Conservation (phyloP, 1,140 invertebrate genomes). For the Apis florea region DNA sequence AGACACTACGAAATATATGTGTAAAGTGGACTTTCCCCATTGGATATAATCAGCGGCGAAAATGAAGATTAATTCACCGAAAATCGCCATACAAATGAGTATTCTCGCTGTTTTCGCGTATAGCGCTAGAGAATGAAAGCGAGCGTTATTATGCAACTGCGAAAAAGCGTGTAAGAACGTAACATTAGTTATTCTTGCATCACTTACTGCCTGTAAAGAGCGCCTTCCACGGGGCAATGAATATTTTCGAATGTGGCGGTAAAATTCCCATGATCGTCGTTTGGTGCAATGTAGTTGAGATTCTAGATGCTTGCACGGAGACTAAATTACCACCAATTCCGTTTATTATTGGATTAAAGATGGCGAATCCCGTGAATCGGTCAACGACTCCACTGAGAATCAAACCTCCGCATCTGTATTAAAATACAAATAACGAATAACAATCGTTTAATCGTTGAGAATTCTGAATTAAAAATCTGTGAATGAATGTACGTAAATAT, state of each 20-base stretch:
- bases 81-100: slow-evolving; percentile 91
- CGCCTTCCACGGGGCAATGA: slow-evolving; percentile 89
- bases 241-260: slow-evolving; percentile 86
- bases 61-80: slow-evolving; percentile 96
- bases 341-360: slow-evolving; percentile 96
- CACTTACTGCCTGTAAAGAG: slow-evolving; percentile 89
- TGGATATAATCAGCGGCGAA: slow-evolving; percentile 89
- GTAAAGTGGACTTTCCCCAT: slow-evolving; percentile 82
- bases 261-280: slow-evolving; percentile 88
- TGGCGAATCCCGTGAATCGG: slow-evolving; percentile 88
- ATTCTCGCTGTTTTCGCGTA: slow-evolving; percentile 92
- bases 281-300: slow-evolving; percentile 95
- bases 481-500: not conserved
- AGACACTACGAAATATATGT: slow-evolving; percentile 83
- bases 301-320: slow-evolving; percentile 96
- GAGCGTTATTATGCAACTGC: not conserved
- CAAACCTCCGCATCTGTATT: slow-evolving; percentile 87
- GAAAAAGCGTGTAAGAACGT: slow-evolving; percentile 10
- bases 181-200: slow-evolving; percentile 33
- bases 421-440: too few species aligned
- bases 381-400: slow-evolving; percentile 90
- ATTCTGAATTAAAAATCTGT: slow-evolving; percentile 33
- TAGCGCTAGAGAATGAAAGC: slow-evolving; percentile 79
- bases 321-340: slow-evolving; percentile 98
- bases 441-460: too few species aligned